Evolutionary conservation across 2,797 vertebrate genomes (phyloP).

Genomic region (Mormyrops boulengeri): DNA sequence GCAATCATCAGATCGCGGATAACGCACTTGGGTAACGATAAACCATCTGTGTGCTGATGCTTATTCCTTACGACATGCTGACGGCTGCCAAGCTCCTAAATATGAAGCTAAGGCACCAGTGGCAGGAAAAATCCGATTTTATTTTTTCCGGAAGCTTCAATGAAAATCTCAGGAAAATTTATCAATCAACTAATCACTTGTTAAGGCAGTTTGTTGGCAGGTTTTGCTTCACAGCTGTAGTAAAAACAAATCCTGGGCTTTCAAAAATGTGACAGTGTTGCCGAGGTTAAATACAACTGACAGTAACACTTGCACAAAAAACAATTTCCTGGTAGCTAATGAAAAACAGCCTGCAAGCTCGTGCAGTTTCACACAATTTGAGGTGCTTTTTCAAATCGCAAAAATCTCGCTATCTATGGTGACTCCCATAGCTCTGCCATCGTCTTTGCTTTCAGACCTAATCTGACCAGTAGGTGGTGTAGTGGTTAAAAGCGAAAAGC

Average conservation of each 20-base stretch:
- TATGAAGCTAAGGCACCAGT: background rate
- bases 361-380: background rate
- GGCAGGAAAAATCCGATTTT: background rate
- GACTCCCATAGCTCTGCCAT: background rate
- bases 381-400: background rate
- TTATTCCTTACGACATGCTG: background rate
- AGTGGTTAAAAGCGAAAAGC: background rate
- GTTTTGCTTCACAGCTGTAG: background rate
- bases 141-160: background rate
- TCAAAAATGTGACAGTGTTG: background rate
- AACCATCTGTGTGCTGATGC: background rate
- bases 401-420: background rate
- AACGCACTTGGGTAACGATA: background rate
- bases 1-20: background rate
- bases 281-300: background rate
- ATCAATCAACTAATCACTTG: constrained; percentile 3
- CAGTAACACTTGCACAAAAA: background rate
- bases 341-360: background rate
- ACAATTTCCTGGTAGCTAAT: background rate
- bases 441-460: background rate
- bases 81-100: background rate
- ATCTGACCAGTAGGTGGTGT: background rate
- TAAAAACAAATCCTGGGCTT: background rate
- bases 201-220: constrained; percentile 2
- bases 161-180: background rate